A percentile compares a stretch with the other conserved stretches of the same genome.
phyloP scores from a whole-genome alignment of 1,140 invertebrate genomes.

The Drosophila ficusphila region DNA sequence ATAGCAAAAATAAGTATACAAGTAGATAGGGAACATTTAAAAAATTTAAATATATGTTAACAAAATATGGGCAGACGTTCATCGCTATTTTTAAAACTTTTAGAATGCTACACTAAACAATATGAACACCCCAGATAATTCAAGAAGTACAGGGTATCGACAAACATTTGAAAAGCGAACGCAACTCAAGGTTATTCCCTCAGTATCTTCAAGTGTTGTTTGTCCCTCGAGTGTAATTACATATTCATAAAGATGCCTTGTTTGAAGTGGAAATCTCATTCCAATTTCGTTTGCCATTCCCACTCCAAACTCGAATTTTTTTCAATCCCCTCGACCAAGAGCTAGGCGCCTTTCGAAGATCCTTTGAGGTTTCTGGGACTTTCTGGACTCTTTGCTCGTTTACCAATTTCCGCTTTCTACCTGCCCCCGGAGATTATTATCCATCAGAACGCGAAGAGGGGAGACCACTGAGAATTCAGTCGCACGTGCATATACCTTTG shows the following conservation, averaged over 20 bases:
- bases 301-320: constrained; percentile 1
- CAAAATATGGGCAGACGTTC: too few relatives aligned
- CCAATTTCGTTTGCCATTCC: constrained; percentile 21
- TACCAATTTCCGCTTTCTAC: constrained; percentile 54
- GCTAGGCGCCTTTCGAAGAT: constrained; percentile 34
- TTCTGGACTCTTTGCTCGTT: constrained; percentile 13
- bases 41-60: too few relatives aligned
- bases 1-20: background rate
- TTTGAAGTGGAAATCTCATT: constrained; percentile 26
- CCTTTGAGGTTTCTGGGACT: constrained; percentile 38
- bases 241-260: constrained; percentile 48
- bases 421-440: constrained; percentile 32
- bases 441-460: constrained; percentile 7
- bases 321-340: background rate
- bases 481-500: constrained; percentile 43
- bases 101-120: too few relatives aligned
- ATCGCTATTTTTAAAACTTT: too few relatives aligned
- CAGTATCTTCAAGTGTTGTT: constrained; percentile 8
- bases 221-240: constrained; percentile 39
- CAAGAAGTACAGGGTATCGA: constrained; percentile 2
- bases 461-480: constrained; percentile 13
- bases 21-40: too few relatives aligned
- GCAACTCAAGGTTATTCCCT: constrained; percentile 10
- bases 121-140: background rate
- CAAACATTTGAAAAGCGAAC: constrained; percentile 1